Evolutionary conservation across 2,888 invertebrate genomes (phyloP).

Genomic region (Cosmia pyralina): DNA sequence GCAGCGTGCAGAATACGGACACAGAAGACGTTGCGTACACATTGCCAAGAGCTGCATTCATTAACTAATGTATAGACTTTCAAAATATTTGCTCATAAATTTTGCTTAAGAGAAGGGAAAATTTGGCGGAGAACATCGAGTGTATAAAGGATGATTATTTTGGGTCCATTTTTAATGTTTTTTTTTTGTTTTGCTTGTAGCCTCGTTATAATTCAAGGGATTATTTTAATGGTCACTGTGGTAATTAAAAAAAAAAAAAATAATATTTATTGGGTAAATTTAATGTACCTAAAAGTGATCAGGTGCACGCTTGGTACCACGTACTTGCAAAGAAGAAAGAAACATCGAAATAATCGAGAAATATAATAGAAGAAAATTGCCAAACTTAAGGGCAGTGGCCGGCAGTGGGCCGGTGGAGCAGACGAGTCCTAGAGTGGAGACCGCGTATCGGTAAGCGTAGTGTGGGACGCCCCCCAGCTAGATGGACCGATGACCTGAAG

Average conservation of each 20-base stretch:
- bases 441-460: no score
- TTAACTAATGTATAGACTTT: slow-evolving; percentile 90
- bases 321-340: not conserved
- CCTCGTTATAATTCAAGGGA: slow-evolving; percentile 10
- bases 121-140: slow-evolving; percentile 72
- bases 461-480: no score
- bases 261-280: not conserved
- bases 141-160: slow-evolving; percentile 74
- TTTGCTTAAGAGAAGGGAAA: slow-evolving; percentile 81
- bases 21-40: slow-evolving; percentile 79
- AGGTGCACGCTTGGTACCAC: not conserved
- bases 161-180: slow-evolving; percentile 65
- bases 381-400: no score
- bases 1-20: slow-evolving; percentile 76
- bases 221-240: slow-evolving; percentile 30
- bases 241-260: not conserved
- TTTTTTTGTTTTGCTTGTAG: slow-evolving; percentile 29
- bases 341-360: not conserved
- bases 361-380: no score
- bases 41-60: slow-evolving; percentile 87
- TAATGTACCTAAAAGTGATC: not conserved
- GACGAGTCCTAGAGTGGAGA: no score
- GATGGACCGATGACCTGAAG: no score
- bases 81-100: slow-evolving; percentile 89
- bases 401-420: no score